Conservation (phyloP, 1,140 invertebrate species). For the Heliothis virescens region DNA sequence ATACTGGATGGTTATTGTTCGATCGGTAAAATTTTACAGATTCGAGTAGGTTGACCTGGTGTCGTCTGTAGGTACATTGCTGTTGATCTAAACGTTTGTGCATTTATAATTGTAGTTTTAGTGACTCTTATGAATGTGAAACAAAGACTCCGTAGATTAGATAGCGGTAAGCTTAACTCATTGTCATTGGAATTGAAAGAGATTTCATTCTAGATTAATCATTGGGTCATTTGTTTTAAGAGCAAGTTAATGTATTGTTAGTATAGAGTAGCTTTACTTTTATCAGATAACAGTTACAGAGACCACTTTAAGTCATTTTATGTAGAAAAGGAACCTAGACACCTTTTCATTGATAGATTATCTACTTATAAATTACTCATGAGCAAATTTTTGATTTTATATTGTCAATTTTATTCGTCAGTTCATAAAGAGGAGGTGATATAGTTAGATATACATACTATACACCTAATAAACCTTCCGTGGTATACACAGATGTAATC, state of each 20-base stretch:
- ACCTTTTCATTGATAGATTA: too few species aligned
- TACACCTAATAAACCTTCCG: not conserved
- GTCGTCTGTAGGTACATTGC: too few species aligned
- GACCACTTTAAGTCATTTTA: too few species aligned
- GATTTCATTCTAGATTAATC: conserved; percentile 61
- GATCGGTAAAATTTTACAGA: too few species aligned
- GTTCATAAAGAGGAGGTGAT: not conserved
- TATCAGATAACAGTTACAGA: too few species aligned
- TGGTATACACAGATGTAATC: conserved; percentile 7
- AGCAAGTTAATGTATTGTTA: not conserved
- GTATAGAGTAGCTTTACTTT: not conserved
- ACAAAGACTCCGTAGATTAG: conserved; percentile 59
- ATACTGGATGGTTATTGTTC: too few species aligned
- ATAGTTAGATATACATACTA: too few species aligned
- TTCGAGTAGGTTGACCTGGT: too few species aligned
- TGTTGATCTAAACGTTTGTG: not conserved
- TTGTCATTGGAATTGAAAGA: conserved; percentile 62
- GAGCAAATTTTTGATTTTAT: too few species aligned
- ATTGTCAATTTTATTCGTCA: not conserved
- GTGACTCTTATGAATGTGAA: conserved; percentile 62
- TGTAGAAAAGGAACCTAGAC: too few species aligned
- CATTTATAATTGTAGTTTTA: conserved; percentile 50
- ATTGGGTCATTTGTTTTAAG: not conserved
- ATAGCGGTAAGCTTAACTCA: conserved; percentile 61
- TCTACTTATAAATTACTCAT: too few species aligned